A percentile compares a stretch with the other conserved stretches of the same genome.
These are phyloP conservation scores for Darevskia mixta DNA, from an alignment of 2,797 vertebrate genomes.

Conservation along the genomic window DNA sequence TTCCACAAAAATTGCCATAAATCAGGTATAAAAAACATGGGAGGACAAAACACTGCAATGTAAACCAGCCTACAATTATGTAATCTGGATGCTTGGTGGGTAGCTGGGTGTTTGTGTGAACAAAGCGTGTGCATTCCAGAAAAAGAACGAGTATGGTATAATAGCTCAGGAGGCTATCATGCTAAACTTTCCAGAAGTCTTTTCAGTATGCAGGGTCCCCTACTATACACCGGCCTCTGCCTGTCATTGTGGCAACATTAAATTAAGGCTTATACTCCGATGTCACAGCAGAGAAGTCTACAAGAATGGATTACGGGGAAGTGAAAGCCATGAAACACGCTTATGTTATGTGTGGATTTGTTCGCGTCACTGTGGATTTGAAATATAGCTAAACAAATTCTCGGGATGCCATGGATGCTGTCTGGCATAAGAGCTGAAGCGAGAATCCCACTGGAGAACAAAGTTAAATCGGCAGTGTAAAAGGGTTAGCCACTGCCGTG, in stretches of 20 bases:
- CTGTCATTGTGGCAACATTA: background rate
- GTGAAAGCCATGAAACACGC: conserved; percentile 29
- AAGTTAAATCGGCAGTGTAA: conserved; percentile 16
- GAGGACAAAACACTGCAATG: too few relatives aligned
- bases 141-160: background rate
- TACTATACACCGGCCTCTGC: too few relatives aligned
- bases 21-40: background rate
- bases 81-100: too few relatives aligned
- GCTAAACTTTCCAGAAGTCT: background rate
- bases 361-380: background rate
- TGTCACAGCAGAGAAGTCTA: background rate
- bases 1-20: background rate
- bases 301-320: background rate
- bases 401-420: background rate
- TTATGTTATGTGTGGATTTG: background rate
- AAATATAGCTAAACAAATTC: background rate
- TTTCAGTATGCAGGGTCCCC: background rate
- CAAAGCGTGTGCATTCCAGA: background rate
- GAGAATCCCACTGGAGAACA: background rate
- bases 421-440: background rate
- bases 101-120: background rate
- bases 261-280: background rate
- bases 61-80: too few relatives aligned
- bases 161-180: background rate
- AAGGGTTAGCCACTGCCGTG: background rate